Conservation (phyloP, 2,113 vertebrate species). For the Sardina pilchardus region DNA sequence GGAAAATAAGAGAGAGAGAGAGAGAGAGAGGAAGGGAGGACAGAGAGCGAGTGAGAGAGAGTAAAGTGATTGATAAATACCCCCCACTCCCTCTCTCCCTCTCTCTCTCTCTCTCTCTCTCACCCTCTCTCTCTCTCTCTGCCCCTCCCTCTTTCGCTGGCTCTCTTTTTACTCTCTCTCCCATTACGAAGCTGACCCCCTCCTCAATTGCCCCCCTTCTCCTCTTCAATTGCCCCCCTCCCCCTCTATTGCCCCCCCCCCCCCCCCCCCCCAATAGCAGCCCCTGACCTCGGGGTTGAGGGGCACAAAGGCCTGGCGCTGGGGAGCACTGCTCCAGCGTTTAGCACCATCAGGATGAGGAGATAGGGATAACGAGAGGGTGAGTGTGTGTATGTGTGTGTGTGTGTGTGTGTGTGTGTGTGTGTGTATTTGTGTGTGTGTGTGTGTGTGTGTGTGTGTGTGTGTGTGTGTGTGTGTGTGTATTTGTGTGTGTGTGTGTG, state of each 20-base stretch:
- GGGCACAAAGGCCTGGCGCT: neutral
- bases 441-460: too few relatives aligned
- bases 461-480: too few relatives aligned
- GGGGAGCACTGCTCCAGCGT: neutral
- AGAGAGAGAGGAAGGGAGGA: neutral
- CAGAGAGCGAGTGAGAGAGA: neutral
- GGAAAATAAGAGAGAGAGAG: conserved; percentile 35
- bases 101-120: neutral
- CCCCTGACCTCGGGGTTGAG: neutral
- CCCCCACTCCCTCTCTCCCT: neutral
- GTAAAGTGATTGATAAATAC: conserved; percentile 52
- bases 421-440: too few relatives aligned
- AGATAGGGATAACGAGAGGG: neutral
- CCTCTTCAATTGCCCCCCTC: too few relatives aligned
- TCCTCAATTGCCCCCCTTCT: neutral
- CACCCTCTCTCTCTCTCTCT: neutral
- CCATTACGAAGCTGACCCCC: neutral
- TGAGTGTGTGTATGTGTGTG: too few relatives aligned
- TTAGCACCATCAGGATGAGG: conserved; percentile 4
- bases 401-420: too few relatives aligned
- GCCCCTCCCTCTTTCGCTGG: neutral
- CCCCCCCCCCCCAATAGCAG: neutral
- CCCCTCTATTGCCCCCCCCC: neutral
- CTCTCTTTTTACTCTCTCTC: neutral
- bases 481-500: too few relatives aligned